Evolutionary conservation across 2,888 invertebrate species (phyloP), one percentile per base, ranked within the genome.

Genomic region (Caenorhabditis afra): DNA sequence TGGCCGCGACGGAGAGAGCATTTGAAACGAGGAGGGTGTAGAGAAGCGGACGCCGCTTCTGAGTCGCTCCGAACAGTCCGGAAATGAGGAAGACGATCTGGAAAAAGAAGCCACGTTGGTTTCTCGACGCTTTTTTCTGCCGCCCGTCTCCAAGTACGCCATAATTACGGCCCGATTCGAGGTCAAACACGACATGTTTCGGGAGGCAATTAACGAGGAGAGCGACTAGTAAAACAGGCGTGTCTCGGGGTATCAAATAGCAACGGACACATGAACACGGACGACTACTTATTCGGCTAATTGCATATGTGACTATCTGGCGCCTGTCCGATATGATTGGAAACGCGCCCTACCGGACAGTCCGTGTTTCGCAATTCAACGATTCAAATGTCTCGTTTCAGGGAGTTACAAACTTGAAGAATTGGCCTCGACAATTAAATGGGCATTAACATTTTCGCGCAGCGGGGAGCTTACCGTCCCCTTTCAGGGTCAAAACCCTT

Each of bases 31-130:
- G 45, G 20, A 88, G 81, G 8, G 80, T 77, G 50, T 80, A 68
- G 39, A 88, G 80, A 39, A 88, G 85, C 20, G 78, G 76, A 14
- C 76, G 76, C n/a, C 88, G 82, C 50, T 83, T 82, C 74, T 86
- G 86, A 18, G 76, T 79, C 11, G 79, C 81, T 7, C 86, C 87
- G 75, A 88, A 87, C 11, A 87, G 71, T 8, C 87, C 87, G 22
- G 81, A 79, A 50, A 87, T 84, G 22, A 84, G 80, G 55, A 83
- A 82, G 35, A 88, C 80, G 18, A 87, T 78, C 88, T 88, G 82
- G 64, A 84, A 82, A 45, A 1, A 14, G 1, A 11, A 49, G 22
- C 16, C 5, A 16, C 7, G 2, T 47, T 10, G n/a, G 5, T 47
- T 16, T 47, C 45, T 7, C 18, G 11, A 22, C 22, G 22, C 7